A percentile compares a stretch with the other conserved stretches of the same genome.
phyloP scores from a whole-genome alignment of 2,888 invertebrate species.

The Nomada ferruginata region DNA sequence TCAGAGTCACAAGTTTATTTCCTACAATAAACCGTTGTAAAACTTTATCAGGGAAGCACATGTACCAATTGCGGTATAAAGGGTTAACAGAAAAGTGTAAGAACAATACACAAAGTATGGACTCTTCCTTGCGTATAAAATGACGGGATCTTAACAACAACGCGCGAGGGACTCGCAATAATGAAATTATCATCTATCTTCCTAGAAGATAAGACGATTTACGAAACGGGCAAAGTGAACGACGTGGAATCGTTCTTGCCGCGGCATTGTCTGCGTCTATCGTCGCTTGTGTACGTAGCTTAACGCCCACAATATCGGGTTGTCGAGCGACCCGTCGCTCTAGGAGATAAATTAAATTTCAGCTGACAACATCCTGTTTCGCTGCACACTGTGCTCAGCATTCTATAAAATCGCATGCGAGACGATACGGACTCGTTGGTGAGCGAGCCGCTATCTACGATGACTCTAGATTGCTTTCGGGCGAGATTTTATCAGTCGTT shows the following conservation, averaged over 20 bases:
- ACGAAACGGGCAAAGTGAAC: slow-evolving; percentile 46
- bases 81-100: no score
- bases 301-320: slow-evolving; percentile 72
- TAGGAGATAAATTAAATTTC: slow-evolving; percentile 74
- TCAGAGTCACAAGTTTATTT: no score
- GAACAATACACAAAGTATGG: no score
- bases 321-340: slow-evolving; percentile 73
- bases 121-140: background rate
- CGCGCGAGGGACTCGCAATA: slow-evolving; percentile 3
- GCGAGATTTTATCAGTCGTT: background rate
- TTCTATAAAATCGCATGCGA: slow-evolving; percentile 73
- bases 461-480: slow-evolving; percentile 49
- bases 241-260: slow-evolving; percentile 42
- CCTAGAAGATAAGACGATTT: slow-evolving; percentile 41
- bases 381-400: slow-evolving; percentile 72
- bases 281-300: slow-evolving; percentile 68
- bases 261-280: slow-evolving; percentile 45
- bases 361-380: slow-evolving; percentile 76
- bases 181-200: slow-evolving; percentile 45
- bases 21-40: no score
- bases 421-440: slow-evolving; percentile 58
- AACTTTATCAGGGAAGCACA: no score
- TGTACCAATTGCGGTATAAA: no score
- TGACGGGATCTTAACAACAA: slow-evolving; percentile 6
- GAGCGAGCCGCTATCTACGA: slow-evolving; percentile 62